Evolutionary conservation across 1,140 invertebrate species (phyloP).

Genomic region (Brachionus plicatilis): DNA sequence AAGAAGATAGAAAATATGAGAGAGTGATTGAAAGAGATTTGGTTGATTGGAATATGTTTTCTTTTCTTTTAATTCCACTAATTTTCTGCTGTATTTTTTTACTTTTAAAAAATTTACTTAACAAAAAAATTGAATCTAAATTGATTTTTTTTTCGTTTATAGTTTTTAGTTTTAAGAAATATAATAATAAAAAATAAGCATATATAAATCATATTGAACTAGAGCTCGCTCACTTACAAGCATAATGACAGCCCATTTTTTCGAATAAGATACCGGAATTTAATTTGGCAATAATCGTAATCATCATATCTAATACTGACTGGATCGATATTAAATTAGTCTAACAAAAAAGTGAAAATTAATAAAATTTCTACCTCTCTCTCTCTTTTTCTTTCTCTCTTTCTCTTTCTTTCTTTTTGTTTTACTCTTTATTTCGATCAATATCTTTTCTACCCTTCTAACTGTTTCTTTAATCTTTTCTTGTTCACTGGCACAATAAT

Average conservation of each 20-base stretch:
- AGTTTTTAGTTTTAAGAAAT: not conserved
- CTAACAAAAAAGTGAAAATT: not conserved
- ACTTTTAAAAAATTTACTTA: not conserved
- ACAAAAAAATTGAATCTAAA: not conserved
- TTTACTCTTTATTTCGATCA: too few species aligned
- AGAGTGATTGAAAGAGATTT: not conserved
- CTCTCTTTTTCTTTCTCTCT: not conserved
- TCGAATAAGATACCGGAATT: not conserved
- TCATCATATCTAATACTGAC: not conserved
- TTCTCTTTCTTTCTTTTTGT: not conserved
- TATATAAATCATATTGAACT: not conserved
- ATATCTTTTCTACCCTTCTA: not conserved
- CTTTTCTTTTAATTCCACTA: not conserved
- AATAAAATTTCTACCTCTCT: not conserved
- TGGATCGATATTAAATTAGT: constrained; percentile 16
- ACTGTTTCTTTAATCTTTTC: not conserved
- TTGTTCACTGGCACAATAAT: not conserved
- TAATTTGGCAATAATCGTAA: not conserved
- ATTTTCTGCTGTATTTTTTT: not conserved
- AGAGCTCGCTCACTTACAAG: not conserved
- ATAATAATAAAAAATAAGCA: constrained; percentile 3
- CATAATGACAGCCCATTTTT: not conserved
- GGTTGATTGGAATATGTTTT: not conserved
- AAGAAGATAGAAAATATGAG: not conserved
- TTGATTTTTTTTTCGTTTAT: constrained; percentile 13